phyloP scores from a whole-genome alignment of 2,113 vertebrate genomes.

The Microcebus griseorufus region DNA sequence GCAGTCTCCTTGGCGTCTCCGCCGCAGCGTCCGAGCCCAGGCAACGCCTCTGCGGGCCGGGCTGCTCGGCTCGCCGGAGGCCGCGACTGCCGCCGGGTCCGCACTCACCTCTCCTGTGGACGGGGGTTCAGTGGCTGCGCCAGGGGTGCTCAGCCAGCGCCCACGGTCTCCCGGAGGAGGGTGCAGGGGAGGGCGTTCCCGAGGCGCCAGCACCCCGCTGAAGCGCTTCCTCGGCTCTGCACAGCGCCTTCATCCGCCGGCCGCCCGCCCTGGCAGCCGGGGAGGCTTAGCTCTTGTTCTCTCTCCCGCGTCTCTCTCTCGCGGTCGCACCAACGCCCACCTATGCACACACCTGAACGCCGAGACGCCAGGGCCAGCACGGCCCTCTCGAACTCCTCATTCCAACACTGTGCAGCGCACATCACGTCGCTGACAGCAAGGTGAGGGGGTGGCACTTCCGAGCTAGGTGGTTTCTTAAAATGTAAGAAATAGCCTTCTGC shows the following conservation, averaged over 20 bases:
- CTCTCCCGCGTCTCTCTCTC: neutral
- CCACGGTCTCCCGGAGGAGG: conserved; percentile 9
- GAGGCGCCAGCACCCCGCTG: neutral
- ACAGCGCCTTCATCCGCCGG: neutral
- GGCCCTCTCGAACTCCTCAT: neutral
- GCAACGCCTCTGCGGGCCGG: neutral
- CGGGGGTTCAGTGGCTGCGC: neutral
- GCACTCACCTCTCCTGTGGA: conserved; percentile 27
- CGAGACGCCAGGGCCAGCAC: neutral
- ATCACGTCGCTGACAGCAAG: conserved; percentile 4
- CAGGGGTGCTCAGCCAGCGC: neutral
- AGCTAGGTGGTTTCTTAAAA: neutral
- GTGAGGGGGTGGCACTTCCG: neutral
- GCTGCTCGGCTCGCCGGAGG: neutral
- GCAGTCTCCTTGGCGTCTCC: conserved; percentile 10
- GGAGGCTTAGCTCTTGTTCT: neutral
- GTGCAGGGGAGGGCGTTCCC: conserved; percentile 1
- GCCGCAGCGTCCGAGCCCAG: neutral
- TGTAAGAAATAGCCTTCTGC: neutral
- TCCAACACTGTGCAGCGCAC: neutral
- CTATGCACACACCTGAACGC: conserved; percentile 12
- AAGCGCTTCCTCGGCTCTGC: neutral
- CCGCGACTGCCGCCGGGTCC: neutral
- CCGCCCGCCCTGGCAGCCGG: neutral
- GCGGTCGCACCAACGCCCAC: neutral